Evolutionary conservation across 2,888 invertebrate species (phyloP), one percentile per base, ranked within the genome.

Genomic region (Nomada lathburiana): DNA sequence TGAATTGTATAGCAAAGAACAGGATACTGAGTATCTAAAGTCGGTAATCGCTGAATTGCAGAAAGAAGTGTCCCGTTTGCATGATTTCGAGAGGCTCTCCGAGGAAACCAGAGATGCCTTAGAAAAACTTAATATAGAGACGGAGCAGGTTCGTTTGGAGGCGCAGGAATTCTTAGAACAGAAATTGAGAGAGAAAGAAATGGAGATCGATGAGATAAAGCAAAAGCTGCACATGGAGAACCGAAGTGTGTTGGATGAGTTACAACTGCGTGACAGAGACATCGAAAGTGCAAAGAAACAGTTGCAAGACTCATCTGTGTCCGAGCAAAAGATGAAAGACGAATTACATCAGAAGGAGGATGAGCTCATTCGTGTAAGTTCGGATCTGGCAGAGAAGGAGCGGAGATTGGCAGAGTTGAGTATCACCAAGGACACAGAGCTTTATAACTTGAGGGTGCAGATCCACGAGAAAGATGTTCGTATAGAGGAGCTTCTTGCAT

Each of bases 351-450:
- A 83, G 26, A 91, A 87, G 36, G 89, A 90, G 0, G 84, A 87
- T 2, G 90, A 92, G 36, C 29, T 92, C 9, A 29, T 67, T 4
- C 74, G 76, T 0, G 68, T 87, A 0, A 87, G 84, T 11, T 47
- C 77, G 1, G 88, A 92, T 20, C 60, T 93, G 3, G 83, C 85
- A 0, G 92, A 92, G 26, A 90, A 89, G 13, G 91, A 92, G 7
- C 80, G 89, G 23, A 82, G 88, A 72, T 64, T 93, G 0, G 90
- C 94, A 86, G 95, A 95, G 85, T 89, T 94, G 79, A 95, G 92
- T 76, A 95, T 94, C 75, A 95, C 95, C 72, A 97, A 97, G 92
- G 97, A 97, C 89, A 92, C 96, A 63, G 97, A 97, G 93, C 96
- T 97, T 86, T 96, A 97, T 13, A 95, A 96, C 10, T 92, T 97